Base-by-base conservation (phyloP, 2,888 invertebrate species). In the Bombylius major region DNA sequence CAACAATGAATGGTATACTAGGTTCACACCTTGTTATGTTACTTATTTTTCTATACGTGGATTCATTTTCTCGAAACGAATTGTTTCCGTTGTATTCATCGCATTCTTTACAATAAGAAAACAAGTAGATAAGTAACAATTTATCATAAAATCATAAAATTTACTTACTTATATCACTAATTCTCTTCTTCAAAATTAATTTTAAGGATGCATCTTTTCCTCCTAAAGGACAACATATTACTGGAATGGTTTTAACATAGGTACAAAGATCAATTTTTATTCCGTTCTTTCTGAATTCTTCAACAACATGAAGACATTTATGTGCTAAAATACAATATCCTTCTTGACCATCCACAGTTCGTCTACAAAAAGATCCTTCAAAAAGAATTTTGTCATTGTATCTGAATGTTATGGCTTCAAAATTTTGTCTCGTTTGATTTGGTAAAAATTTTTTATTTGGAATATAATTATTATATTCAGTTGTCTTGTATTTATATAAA, bases 1-100 rank as follows among this genome's bases (percentile, higher is more conserved):
- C 80, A 48, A 79, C 78, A 56, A 80, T 79, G 58, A 80, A 64
- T 0, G 77, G 75, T 31, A 77, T 68, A 56, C 77, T 76, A 31
- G 66, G 55, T 7, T 68, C 66, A 54, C 72, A 72, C 14, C 63
- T 63, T 52, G 67, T 70, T 0, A 53, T 23, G 4, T 36, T n/a
- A 44, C 44, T 31, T 31, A 14, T 54, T 46, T 50, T 14, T 39
- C 36, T 50, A 45, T 54, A 32, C 39, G 31, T 48, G 53, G 33
- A 53, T 47, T 7, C 39, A 14, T 48, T 47, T 47, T 48, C 39
- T 42, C 6, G 23, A 23, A 23, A 23, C 23, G 3, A 23, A 23
- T 23, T 23, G 23, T 23, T 23, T n/a, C 44, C 50, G 4, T 74
- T 72, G 63, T 79, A 80, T 64, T 79, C 77, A 51, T 72, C 69